Percentiles rank a stretch among this genome's conserved stretches.
phyloP scores from a whole-genome alignment of 2,113 vertebrate species.

The Rhinolophus ferrumequinum region DNA sequence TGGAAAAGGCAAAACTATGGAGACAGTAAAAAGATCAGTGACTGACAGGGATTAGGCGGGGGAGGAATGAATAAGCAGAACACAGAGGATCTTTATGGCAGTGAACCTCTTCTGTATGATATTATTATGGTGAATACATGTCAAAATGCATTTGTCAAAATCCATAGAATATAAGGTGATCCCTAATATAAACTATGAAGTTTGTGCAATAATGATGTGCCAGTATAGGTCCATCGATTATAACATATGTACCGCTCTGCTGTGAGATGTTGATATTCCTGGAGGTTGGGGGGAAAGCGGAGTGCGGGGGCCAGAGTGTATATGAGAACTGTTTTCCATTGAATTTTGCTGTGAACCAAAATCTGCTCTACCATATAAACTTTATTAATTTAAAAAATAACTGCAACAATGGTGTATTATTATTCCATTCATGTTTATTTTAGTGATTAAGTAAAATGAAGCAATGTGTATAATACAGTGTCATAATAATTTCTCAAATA shows the following conservation, averaged over 20 bases:
- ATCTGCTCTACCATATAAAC: neutral
- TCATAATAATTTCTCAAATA: neutral
- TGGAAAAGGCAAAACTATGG: neutral
- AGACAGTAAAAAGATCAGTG: neutral
- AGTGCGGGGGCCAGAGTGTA: no score
- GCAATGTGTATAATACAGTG: neutral
- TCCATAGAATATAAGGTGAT: neutral
- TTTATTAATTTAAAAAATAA: neutral
- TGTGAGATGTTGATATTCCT: no score
- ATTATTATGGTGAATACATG: neutral
- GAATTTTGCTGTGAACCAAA: neutral
- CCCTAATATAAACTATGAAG: neutral
- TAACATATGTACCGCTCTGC: neutral
- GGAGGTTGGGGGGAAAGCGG: rapidly evolving
- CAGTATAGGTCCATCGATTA: neutral
- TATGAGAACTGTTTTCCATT: neutral
- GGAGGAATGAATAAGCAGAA: neutral
- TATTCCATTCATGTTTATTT: neutral
- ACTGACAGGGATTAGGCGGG: no score
- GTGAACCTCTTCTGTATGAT: neutral
- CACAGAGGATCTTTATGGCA: neutral
- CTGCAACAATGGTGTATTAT: neutral
- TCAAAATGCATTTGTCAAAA: neutral
- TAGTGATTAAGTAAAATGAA: neutral
- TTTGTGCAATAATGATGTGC: neutral